Base-by-base conservation (phyloP, 2,888 invertebrate genomes). In the Ochropleura leucogaster region DNA sequence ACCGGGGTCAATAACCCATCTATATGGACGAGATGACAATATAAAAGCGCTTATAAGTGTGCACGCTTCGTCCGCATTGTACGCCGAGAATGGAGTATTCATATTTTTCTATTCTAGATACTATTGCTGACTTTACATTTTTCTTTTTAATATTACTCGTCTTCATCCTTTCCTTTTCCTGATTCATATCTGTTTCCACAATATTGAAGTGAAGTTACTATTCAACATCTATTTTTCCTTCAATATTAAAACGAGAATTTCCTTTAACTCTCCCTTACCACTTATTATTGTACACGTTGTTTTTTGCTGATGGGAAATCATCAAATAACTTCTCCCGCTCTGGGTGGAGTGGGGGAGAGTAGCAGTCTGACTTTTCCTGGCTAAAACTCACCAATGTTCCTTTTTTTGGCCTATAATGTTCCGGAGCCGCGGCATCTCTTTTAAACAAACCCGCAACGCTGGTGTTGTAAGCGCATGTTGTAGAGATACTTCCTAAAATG, bases 1-100 rank as follows among this genome's bases (percentile, higher is more conserved):
- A 79, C 81, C 65, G 82, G 72, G 85, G 86, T 87, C 85, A 79
- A 82, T 83, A 80, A 86, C 79, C 87, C 47, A 85, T 83, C 84
- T 77, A 68, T 68, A 68, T 70, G 79, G 74, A 79, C 77, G 77
- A 79, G 75, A 83, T 82, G 75, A 86, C 78, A 87, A 81, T 83
- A 83, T 83, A 84, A 86, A 87, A 87, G 51, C 68, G 68, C 63
- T 77, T 74, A 72, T 78, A 72, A 77, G 79, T 83, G 77, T 80
- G 70, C 74, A 72, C 87, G 79, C 76, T 80, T 71, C 78, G 68
- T 78, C 72, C 64, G 68, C 74, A 79, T 83, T 86, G 85, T 85
- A 57, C 46, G 42, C 62, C 55, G 51, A 75, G 79, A 82, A 84
- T 78, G 66, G 82, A 82, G 64, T 74, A 76, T 79, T 72, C 75